Evolutionary conservation across 2,888 invertebrate genomes (phyloP), one percentile per base, ranked within the genome.

Genomic region (Trichopoda pennipes): DNA sequence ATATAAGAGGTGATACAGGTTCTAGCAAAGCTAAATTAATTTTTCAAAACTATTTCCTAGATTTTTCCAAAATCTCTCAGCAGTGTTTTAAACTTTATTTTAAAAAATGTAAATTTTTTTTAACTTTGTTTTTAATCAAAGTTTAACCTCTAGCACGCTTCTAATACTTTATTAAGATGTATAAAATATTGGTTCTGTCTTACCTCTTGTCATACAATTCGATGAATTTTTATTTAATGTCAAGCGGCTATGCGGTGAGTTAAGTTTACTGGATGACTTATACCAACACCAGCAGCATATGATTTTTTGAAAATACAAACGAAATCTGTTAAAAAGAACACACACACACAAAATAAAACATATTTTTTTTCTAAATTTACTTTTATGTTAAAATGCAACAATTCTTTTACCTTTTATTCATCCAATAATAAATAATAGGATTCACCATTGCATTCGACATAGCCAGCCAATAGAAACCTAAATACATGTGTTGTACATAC

Each of bases 381-480:
- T 23, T 23, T 16, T 32, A 38, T 21, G n/a, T 47, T 38, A 17
- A 32, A 38, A 10, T 42, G 7, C 2, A 3, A 17, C 1, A 12
- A 38, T 12, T 38, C 1, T 23, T 92, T 93, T 91, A 95, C 95
- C 95, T 94, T 85, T 95, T 95, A 90, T 97, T 97, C 97, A 97
- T 97, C 95, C 96, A 96, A 89, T 97, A 97, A 90, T 97, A 97
- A 64, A 97, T 96, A 75, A 97, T 94, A 0, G 97, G 97, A 91
- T 97, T 97, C 76, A 97, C 96, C 96, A 97, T 97, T 0, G 97
- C 95, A 88, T 97, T 97, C 14, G 96, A 96, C 97, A 97, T 97
- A 3, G 97, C 97, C 77, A 97, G 92, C 95, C 96, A 96, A 88
- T 96, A 96, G 92, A 97, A 96, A 28, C 94, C 94, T 66, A 97